A percentile compares a stretch with the other conserved stretches of the same genome.
Evolutionary conservation across 2,797 vertebrate genomes (phyloP).

Genomic region (Microchirus variegatus): DNA sequence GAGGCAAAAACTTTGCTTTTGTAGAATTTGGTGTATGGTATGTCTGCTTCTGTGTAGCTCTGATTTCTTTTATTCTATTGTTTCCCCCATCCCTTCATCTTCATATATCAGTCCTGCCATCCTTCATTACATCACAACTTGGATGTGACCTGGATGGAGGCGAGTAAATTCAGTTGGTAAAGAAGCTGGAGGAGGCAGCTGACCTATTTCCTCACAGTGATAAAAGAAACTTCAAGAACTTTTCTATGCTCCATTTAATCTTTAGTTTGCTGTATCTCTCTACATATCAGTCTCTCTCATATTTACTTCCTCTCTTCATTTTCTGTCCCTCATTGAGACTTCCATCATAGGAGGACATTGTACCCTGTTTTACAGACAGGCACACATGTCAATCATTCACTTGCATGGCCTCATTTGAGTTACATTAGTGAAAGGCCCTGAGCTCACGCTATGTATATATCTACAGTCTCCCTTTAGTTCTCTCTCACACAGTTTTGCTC

Average conservation of each 20-base stretch:
- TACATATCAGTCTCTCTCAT: not conserved
- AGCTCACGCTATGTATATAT: conserved; percentile 4
- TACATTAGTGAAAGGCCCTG: conserved; percentile 7
- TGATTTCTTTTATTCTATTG: too few relatives aligned
- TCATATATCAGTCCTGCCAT: not conserved
- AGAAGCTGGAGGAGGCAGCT: conserved; percentile 20
- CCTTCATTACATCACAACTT: not conserved
- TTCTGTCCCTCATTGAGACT: not conserved
- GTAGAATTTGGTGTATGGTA: too few relatives aligned
- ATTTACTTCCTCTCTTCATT: not conserved
- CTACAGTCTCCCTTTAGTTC: not conserved
- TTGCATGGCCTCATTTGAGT: not conserved
- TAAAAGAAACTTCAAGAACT: conserved; percentile 4
- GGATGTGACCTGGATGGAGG: not conserved
- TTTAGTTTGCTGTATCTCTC: not conserved
- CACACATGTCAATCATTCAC: conserved; percentile 7
- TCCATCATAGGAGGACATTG: not conserved
- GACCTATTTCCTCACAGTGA: conserved; percentile 26
- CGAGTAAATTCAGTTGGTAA: not conserved
- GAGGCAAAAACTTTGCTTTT: too few relatives aligned
- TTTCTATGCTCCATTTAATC: not conserved
- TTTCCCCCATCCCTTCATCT: conserved; percentile 17
- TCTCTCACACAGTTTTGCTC: not conserved
- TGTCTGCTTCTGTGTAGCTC: too few relatives aligned
- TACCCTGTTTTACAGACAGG: not conserved